A percentile compares a stretch with the other conserved stretches of the same genome.
Evolutionary conservation across 2,797 vertebrate species (phyloP).

Genomic region (Channallabes apus): DNA sequence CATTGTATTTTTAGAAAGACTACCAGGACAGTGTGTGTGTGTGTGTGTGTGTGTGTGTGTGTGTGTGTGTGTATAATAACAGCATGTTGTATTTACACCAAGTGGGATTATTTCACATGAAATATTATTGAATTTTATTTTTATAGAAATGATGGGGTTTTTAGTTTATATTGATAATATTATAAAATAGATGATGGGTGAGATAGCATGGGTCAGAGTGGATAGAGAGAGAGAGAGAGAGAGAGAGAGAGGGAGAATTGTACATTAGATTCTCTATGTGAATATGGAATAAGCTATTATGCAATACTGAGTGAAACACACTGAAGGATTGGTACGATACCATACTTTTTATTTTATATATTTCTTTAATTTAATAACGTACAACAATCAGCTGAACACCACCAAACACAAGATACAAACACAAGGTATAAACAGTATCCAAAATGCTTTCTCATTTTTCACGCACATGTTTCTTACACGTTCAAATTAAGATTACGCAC

Average conservation of each 20-base stretch:
- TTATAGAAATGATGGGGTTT: not conserved
- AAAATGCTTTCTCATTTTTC: not conserved
- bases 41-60: conserved; percentile 11
- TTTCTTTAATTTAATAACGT: not conserved
- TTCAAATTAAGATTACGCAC: not conserved
- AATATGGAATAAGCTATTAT: not conserved
- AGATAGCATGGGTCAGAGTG: not conserved
- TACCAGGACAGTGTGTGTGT: conserved; percentile 4
- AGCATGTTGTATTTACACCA: not conserved
- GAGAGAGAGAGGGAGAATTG: not conserved
- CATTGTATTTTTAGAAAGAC: not conserved
- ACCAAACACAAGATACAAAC: not conserved
- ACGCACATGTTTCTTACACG: not conserved
- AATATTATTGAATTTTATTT: not conserved
- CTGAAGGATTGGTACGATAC: not conserved
- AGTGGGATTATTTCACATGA: not conserved
- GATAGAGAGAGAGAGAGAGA: not conserved
- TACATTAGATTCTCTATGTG: not conserved
- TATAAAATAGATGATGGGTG: conserved; percentile 1
- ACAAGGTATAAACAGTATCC: not conserved
- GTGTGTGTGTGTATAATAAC: not conserved
- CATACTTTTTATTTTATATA: not conserved
- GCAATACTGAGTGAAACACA: not conserved
- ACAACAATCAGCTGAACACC: not conserved
- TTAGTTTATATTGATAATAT: not conserved